These are phyloP conservation scores for Plutella xylostella DNA, from an alignment of 2,888 invertebrate species.

Conservation along the genomic window DNA sequence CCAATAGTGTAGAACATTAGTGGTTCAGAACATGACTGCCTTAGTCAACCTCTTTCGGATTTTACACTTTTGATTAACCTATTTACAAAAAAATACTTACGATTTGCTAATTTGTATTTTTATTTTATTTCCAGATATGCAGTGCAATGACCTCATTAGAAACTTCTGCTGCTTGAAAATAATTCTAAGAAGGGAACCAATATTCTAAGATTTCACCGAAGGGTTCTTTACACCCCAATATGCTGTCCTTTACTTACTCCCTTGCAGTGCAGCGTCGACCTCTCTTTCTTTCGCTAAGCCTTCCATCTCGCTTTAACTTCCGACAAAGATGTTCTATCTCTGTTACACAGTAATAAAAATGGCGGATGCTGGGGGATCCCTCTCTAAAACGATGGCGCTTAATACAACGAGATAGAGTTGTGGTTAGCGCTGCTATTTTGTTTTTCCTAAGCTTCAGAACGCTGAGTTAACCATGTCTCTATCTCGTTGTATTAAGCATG, in stretches of 20 bases:
- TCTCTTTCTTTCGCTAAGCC: not conserved
- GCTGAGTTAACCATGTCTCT: too few relatives aligned
- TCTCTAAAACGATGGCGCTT: too few relatives aligned
- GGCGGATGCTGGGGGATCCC: constrained; percentile 67
- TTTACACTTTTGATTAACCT: too few relatives aligned
- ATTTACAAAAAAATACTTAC: too few relatives aligned
- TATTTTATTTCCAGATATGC: constrained; percentile 23
- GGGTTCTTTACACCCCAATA: constrained; percentile 1
- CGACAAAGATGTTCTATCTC: constrained; percentile 16
- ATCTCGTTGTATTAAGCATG: too few relatives aligned
- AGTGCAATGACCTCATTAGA: constrained; percentile 2
- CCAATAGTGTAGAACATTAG: too few relatives aligned
- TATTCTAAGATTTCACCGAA: not conserved
- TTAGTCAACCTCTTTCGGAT: too few relatives aligned
- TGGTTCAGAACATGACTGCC: too few relatives aligned
- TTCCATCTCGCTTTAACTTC: not conserved
- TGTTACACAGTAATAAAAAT: constrained; percentile 33
- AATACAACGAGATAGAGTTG: too few relatives aligned
- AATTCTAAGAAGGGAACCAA: constrained; percentile 1
- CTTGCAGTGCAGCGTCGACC: not conserved
- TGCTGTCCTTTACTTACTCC: not conserved
- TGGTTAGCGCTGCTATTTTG: too few relatives aligned
- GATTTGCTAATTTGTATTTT: too few relatives aligned
- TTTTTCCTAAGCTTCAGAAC: too few relatives aligned
- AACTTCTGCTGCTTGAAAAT: not conserved